phyloP scores from a whole-genome alignment of 2,797 vertebrate species.

The Anas flavirostris region DNA sequence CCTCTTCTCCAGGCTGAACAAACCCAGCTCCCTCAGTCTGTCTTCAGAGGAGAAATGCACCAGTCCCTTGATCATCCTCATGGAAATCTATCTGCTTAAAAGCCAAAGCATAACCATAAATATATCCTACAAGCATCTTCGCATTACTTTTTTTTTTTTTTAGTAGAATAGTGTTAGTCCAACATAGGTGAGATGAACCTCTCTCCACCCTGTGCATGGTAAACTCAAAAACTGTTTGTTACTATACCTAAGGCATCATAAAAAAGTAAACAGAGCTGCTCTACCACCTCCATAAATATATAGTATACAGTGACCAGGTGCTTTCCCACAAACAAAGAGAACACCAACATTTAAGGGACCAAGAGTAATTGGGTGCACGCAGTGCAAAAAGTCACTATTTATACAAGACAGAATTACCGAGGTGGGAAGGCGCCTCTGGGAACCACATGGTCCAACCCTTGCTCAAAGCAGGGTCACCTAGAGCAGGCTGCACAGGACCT shows the following conservation, averaged over 20 bases:
- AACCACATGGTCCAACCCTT: not conserved
- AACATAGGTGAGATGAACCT: not conserved
- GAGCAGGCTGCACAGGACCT: not conserved
- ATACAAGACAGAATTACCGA: not conserved
- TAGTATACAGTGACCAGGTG: not conserved
- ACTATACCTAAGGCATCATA: not conserved
- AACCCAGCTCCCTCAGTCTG: too few relatives aligned
- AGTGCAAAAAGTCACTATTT: not conserved
- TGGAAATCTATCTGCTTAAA: too few relatives aligned
- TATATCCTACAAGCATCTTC: not conserved
- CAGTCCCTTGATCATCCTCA: too few relatives aligned
- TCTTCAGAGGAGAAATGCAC: too few relatives aligned
- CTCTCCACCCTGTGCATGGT: not conserved
- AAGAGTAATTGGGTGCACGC: not conserved
- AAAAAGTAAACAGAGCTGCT: not conserved
- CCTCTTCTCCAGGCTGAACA: too few relatives aligned
- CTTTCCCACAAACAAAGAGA: not conserved
- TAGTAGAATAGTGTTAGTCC: not conserved
- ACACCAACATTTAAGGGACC: not conserved
- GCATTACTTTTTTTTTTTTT: rapidly evolving
- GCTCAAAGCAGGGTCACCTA: not conserved
- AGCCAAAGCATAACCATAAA: not conserved
- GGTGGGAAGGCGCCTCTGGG: not conserved
- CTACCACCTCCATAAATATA: not conserved
- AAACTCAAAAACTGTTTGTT: not conserved